Evolutionary conservation across 2,113 vertebrate species (phyloP), one percentile per base, ranked within the genome.

Genomic region (Cyprinus carpio): DNA sequence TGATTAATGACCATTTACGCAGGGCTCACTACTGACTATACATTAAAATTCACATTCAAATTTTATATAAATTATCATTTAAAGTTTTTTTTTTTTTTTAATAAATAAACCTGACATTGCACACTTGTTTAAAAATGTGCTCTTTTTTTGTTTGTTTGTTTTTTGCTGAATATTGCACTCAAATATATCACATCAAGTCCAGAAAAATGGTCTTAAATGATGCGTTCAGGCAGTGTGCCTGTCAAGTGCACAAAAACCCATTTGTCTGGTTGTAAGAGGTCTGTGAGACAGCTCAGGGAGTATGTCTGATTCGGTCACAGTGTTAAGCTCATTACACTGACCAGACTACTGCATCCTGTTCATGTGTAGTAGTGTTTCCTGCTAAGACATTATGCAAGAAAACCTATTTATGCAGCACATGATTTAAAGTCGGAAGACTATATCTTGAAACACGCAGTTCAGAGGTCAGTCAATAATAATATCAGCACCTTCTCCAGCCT

Each of bases 401-500:
- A 64, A 64, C 2, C 78, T 46, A 18, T 12, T 64, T 16, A 34
- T 56, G 20, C 10, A 34, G 20, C 11, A 15, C 31, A 27, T 62
- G 56, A 79, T 62, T 37, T 80, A 20, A 78, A 23, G 75, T n/a
- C 23, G 18, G 23, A 43, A 25, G 20, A 16, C 2, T 80, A n/a
- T 3, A 25, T 18, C 29, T 18, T 46, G 11, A 80, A 80, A 64
- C 34, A 46, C n/a, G 25, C 20, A 74, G 37, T 25, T 69, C 67
- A 74, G 37, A 4, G 2, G 69, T 74, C 69, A 80, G 49, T 46
- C n/a, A 76, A 29, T 23, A 71, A 79, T 1, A n/a, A 0, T 3
- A 46, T 62, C 58, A 46, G 78, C 43, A 96, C 98, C 98, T 96
- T 91, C 98, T 94, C 97, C 98, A 99, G 88, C 98, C 98, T 92